Conservation (phyloP, 1,140 invertebrate genomes). For the Archegozetes longisetosus region DNA sequence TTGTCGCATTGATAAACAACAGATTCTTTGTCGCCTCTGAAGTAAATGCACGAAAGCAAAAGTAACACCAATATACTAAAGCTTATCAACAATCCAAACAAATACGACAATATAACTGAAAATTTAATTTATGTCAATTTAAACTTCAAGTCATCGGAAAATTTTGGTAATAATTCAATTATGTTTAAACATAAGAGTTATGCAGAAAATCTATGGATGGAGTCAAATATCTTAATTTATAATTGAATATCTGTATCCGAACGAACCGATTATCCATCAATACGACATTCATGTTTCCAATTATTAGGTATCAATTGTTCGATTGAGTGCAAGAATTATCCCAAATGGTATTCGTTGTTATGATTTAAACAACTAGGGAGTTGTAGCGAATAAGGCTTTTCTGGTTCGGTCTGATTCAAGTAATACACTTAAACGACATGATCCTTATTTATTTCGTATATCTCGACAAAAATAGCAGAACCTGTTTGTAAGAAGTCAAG, state of each 20-base stretch:
- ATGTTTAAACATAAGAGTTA: too few relatives aligned
- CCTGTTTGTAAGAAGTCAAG: background rate
- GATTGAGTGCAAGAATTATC: background rate
- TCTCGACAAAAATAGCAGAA: slow-evolving; percentile 13
- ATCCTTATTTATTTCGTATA: slow-evolving; percentile 5
- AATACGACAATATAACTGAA: background rate
- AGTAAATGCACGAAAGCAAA: background rate
- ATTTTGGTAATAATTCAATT: too few relatives aligned
- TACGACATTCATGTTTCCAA: slow-evolving; percentile 11
- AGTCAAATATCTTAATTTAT: too few relatives aligned
- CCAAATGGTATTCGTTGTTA: background rate
- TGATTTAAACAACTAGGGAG: background rate
- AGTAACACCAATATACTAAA: background rate
- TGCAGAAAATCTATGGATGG: too few relatives aligned
- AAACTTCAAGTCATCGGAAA: background rate
- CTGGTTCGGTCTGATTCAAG: slow-evolving; percentile 13
- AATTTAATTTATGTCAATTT: background rate
- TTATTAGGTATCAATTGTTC: slow-evolving; percentile 1
- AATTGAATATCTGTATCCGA: background rate
- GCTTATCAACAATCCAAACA: background rate
- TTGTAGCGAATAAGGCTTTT: background rate
- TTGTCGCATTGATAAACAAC: background rate
- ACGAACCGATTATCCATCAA: background rate
- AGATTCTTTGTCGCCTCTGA: background rate
- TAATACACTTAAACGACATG: slow-evolving; percentile 3